phyloP scores from a whole-genome alignment of 1,140 invertebrate species.

The Hormaphis cornu region DNA sequence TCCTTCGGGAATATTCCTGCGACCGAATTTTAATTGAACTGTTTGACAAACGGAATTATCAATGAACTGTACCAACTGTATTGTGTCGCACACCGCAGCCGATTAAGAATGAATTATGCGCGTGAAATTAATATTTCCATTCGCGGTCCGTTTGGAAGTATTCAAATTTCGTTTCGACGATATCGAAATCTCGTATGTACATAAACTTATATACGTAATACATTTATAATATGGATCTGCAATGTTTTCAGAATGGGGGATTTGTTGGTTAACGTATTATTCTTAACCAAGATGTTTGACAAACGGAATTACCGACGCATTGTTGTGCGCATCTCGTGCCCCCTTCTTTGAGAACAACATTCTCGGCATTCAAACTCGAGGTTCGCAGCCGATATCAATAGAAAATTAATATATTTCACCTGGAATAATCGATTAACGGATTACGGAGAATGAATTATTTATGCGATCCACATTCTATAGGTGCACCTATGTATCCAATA shows the following conservation, averaged over 20 bases:
- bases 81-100: too few relatives aligned
- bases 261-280: not conserved
- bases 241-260: not conserved
- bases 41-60: slow-evolving; percentile 2
- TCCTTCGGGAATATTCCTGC: too few relatives aligned
- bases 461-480: too few relatives aligned
- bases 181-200: too few relatives aligned
- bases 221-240: too few relatives aligned
- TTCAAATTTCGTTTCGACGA: too few relatives aligned
- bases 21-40: not conserved
- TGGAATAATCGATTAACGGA: not conserved
- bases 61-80: not conserved
- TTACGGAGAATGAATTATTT: slow-evolving; percentile 3
- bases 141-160: too few relatives aligned
- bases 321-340: not conserved
- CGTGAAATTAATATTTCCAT: too few relatives aligned
- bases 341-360: not conserved
- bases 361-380: not conserved
- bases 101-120: too few relatives aligned
- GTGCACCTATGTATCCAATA: too few relatives aligned
- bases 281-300: not conserved
- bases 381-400: not conserved
- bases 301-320: not conserved
- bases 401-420: slow-evolving; percentile 9
- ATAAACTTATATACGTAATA: too few relatives aligned